Evolutionary conservation across 92 coral and sea anemone species (phyloP), one percentile per base, ranked within the genome.

Genomic region (Palythoa heliodiscus): DNA sequence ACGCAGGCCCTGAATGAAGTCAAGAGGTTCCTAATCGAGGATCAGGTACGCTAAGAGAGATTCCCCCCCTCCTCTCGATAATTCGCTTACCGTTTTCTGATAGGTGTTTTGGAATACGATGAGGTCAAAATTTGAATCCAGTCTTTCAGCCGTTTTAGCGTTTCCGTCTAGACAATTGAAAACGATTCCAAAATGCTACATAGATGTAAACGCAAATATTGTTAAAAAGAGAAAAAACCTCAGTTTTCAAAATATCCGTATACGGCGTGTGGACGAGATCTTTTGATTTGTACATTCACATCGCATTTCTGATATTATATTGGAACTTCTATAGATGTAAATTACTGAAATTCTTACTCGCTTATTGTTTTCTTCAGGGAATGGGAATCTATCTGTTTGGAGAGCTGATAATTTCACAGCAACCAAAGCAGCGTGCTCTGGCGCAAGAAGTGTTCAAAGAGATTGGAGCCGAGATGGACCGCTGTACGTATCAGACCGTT

Each of bases 381-480:
- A 95, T 95, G 98, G 98, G 98, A 19, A 95, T 95, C 52, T 95
- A 95, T 85, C 89, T 95, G 81, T 95, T 95, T 84, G 98, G 97
- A 37, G 98, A 95, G 53, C 87, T 95, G 82, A 92, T 95, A 78
- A 95, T 95, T 48, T 95, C 98, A 11, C 93, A 92, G 68, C 97
- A 93, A 58, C 89, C 94, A 71, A 95, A 90, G 83, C 98, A 95
- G 60, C 87, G 92, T n/a, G 92, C 90, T 19, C 68, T 95, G 71
- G 98, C 92, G 17, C 93, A 90, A 54, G 98, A 96, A 37, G 95
- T 95, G 1, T 87, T 95, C 55, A 80, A 80, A 22, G 93, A 92
- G 86, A 95, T 95, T 69, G 94, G 94, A 11, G 88, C 89, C 58
- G 98, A 95, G 83, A 95, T 95, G 98, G 98, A 95, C 58, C 93